phyloP scores from a whole-genome alignment of 2,797 vertebrate genomes.

The Furcifer pardalis region DNA sequence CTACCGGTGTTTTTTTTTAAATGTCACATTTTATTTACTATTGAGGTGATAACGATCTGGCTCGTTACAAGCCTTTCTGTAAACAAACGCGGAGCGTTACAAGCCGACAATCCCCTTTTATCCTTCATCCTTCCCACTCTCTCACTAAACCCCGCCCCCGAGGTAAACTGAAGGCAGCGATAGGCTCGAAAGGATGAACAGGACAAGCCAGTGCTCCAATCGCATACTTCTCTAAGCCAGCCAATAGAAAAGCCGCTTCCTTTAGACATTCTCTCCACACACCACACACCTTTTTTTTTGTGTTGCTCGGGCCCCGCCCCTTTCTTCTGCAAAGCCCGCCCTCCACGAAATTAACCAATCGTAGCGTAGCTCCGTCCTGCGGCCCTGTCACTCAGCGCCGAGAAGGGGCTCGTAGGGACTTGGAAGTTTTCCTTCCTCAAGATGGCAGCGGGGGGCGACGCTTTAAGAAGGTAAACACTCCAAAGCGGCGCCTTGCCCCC shows the following conservation, averaged over 20 bases:
- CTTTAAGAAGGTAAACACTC: slow-evolving; percentile 12
- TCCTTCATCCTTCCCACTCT: too few species aligned
- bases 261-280: neutral
- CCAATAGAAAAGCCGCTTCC: neutral
- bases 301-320: neutral
- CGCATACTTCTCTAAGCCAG: neutral
- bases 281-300: neutral
- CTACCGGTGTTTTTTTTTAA: too few species aligned
- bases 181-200: rapidly evolving
- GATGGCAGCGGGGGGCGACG: neutral
- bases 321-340: neutral
- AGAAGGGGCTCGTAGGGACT: too few species aligned
- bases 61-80: too few species aligned
- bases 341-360: neutral
- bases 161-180: neutral
- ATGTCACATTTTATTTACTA: too few species aligned
- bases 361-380: too few species aligned
- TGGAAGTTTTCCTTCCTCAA: neutral
- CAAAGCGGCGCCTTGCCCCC: neutral
- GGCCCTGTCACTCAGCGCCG: neutral
- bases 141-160: neutral
- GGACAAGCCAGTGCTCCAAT: too few species aligned
- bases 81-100: too few species aligned
- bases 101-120: too few species aligned
- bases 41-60: too few species aligned